Evolutionary conservation across 2,888 invertebrate species (phyloP).

Genomic region (Silvanus unidentatus): DNA sequence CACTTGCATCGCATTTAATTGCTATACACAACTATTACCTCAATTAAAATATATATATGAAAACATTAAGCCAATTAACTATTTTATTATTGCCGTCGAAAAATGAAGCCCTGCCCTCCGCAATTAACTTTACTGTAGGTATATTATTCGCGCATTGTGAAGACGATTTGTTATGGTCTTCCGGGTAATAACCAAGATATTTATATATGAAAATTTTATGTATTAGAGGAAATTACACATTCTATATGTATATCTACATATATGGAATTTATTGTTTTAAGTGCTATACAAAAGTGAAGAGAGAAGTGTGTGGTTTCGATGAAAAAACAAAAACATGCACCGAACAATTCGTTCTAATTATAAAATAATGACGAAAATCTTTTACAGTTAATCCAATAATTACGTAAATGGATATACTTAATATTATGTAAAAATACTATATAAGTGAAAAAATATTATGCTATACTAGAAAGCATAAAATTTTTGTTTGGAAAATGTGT

Average conservation of each 20-base stretch:
- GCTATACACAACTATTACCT: not conserved
- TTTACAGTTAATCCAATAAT: too few relatives aligned
- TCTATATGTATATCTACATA: not conserved
- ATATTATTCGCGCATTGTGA: conserved; percentile 21
- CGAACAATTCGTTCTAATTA: too few relatives aligned
- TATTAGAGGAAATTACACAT: conserved; percentile 27
- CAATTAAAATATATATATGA: conserved; percentile 3
- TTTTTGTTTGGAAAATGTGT: conserved; percentile 27
- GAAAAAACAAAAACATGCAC: too few relatives aligned
- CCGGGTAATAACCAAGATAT: conserved; percentile 27
- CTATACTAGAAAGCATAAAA: conserved; percentile 32
- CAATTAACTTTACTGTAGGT: conserved; percentile 29
- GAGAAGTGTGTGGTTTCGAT: too few relatives aligned
- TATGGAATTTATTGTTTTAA: too few relatives aligned
- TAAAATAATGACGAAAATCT: too few relatives aligned
- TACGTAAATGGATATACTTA: conserved; percentile 5
- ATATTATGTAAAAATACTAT: conserved; percentile 22
- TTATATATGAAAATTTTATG: conserved; percentile 26
- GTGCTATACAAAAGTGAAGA: too few relatives aligned
- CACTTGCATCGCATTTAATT: too few relatives aligned
- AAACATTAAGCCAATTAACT: conserved; percentile 24
- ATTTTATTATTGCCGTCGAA: conserved; percentile 20
- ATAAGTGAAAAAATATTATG: conserved; percentile 9
- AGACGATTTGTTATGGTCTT: conserved; percentile 21
- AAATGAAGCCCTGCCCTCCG: conserved; percentile 29